phyloP scores from a whole-genome alignment of 2,888 invertebrate species.

The Lycia hirtaria region DNA sequence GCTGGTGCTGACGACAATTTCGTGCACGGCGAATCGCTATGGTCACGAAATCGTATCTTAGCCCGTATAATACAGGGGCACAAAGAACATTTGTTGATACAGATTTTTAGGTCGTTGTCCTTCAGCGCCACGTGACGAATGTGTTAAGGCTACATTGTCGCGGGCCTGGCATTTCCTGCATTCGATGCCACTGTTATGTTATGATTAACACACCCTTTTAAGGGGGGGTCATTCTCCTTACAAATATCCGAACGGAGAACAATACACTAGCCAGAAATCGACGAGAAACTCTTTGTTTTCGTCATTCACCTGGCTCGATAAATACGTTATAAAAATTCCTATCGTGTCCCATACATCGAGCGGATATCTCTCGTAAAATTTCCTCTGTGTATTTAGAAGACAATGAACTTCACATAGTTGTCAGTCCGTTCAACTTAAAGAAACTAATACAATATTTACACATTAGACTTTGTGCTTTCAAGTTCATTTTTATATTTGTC shows the following conservation, averaged over 20 bases:
- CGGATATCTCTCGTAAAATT: constrained; percentile 77
- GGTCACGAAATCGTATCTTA: constrained; percentile 62
- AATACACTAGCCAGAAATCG: constrained; percentile 74
- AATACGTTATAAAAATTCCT: constrained; percentile 79
- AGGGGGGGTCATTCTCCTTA: constrained; percentile 75
- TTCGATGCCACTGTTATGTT: constrained; percentile 70
- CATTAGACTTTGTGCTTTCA: constrained; percentile 1
- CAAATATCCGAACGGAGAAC: constrained; percentile 61
- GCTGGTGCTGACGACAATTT: constrained; percentile 52
- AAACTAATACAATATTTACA: constrained; percentile 21
- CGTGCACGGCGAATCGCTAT: constrained; percentile 55
- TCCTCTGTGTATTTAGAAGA: constrained; percentile 64
- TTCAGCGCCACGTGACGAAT: constrained; percentile 50
- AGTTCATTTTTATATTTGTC: constrained; percentile 3
- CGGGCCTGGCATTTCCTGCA: constrained; percentile 66
- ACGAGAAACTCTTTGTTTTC: constrained; percentile 76
- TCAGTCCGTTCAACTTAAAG: constrained; percentile 34
- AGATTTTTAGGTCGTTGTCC: constrained; percentile 58
- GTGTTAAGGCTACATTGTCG: constrained; percentile 55
- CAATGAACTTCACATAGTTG: constrained; percentile 68
- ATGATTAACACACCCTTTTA: constrained; percentile 62
- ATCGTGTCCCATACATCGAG: constrained; percentile 58
- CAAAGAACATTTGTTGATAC: constrained; percentile 38
- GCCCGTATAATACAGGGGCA: constrained; percentile 31
- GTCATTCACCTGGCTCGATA: constrained; percentile 62